Evolutionary conservation across 2,113 vertebrate species (phyloP), one percentile per base, ranked within the genome.

Genomic region (Myanophis thanlyinensis): DNA sequence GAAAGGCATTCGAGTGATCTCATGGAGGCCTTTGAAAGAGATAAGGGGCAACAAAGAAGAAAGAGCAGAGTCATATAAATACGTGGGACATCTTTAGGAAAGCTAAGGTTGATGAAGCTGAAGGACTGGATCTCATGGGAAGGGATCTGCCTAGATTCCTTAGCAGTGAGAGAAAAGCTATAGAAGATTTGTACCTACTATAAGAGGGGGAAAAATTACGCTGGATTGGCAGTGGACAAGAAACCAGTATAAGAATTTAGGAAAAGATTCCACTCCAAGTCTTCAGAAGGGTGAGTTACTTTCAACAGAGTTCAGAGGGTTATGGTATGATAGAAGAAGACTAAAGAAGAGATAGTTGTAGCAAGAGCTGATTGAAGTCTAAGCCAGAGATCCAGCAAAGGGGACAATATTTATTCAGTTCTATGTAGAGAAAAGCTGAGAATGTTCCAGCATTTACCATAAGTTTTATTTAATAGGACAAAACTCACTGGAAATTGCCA

Each of bases 401-500:
- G 35, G 35, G 7, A 51, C 22, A 15, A 30, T 20, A 18, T 85
- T 85, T 27, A 52, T 18, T 51, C 23, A 80, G 22, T 22, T 25
- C 25, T 49, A 23, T 18, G 1, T n/a, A 35, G 20, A 20, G 22
- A 40, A 22, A 62, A 91, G 53, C 5, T 35, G 35, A 11, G 6
- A 13, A 49, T 30, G 23, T 30, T 25, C 48, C 54, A 4, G 10
- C 9, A 20, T 35, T 62, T 51, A 59, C 44, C 4, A 3, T 40
- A 44, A 20, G 4, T 52, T n/a, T 25, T n/a, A 22, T 48, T 93
- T 94, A 94, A 92, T 92, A 99, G 99, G 97, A 73, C 97, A 98
- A 90, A 98, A 90, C 93, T 98, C 97, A 93, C 97, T 99, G 84
- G 98, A 99, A 67, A 90, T 99, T 87, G 99, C 99, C 85, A 95